Percentiles rank a stretch among this genome's conserved stretches.
Evolutionary conservation across 2,797 vertebrate species (phyloP).

Genomic region (Amblyopsis hoosieri): DNA sequence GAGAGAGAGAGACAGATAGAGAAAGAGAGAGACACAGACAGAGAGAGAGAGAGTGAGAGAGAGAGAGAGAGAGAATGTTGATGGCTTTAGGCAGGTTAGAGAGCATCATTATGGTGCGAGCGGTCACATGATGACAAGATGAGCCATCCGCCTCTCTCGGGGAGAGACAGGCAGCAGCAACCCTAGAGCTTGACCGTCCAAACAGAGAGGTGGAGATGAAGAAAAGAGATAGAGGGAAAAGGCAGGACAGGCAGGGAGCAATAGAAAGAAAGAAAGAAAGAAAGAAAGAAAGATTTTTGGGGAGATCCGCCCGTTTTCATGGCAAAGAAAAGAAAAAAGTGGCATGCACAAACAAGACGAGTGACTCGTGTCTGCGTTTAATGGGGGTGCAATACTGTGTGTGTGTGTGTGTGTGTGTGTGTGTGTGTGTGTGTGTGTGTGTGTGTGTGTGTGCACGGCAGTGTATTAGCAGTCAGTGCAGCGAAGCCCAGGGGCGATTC

Average conservation of each 20-base stretch:
- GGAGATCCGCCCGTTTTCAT: constrained; percentile 63
- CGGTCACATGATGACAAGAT: no score
- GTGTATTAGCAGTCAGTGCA: constrained; percentile 81
- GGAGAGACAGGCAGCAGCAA: constrained; percentile 39
- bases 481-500: constrained; percentile 80
- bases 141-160: no score
- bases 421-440: constrained; percentile 42
- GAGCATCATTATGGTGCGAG: no score
- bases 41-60: constrained; percentile 5
- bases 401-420: constrained; percentile 34
- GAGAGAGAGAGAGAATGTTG: background rate
- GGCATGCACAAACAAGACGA: constrained; percentile 52
- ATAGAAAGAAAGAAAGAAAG: background rate
- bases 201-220: constrained; percentile 4
- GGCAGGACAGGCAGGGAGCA: background rate
- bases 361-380: constrained; percentile 52
- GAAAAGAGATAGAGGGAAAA: constrained; percentile 15
- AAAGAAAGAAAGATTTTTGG: constrained; percentile 42
- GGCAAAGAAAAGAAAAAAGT: constrained; percentile 25
- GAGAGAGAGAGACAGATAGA: constrained; percentile 5
- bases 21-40: background rate
- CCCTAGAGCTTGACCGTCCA: constrained; percentile 40
- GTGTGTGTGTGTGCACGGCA: constrained; percentile 54
- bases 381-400: constrained; percentile 12
- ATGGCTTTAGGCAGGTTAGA: no score